A percentile compares a stretch with the other conserved stretches of the same genome.
Evolutionary conservation across 53 echinoderm and acorn worm species (phyloP).

Genomic region (Holothuria leucospilota): DNA sequence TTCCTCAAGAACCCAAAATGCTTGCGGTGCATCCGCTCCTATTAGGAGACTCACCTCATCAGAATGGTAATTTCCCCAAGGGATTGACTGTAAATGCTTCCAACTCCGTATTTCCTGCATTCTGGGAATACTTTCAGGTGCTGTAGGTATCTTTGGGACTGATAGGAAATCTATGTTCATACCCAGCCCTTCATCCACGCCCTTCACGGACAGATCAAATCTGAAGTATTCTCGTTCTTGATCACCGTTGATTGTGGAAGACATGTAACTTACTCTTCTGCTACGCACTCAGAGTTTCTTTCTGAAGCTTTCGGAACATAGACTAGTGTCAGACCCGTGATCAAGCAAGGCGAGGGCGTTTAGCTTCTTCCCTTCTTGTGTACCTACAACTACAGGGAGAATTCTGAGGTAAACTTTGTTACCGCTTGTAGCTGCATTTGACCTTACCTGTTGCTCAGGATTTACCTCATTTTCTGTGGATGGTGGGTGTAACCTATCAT

Average conservation of each 20-base stretch:
- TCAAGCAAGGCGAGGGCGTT: conserved; percentile 52
- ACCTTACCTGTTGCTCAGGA: neutral
- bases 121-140: conserved; percentile 37
- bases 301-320: conserved; percentile 57
- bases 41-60: conserved; percentile 37
- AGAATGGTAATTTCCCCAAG: conserved; percentile 3
- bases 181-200: neutral
- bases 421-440: conserved; percentile 40
- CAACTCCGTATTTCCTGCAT: conserved; percentile 39
- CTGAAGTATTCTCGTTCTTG: conserved; percentile 20
- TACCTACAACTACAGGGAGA: conserved; percentile 44
- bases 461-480: neutral
- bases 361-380: conserved; percentile 42
- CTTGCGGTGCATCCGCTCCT: conserved; percentile 53
- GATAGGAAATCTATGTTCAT: conserved; percentile 49
- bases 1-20: conserved; percentile 59
- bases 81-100: conserved; percentile 36
- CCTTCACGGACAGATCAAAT: conserved; percentile 33
- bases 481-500: conserved; percentile 47
- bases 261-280: conserved; percentile 43
- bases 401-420: conserved; percentile 56
- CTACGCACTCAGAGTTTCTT: conserved; percentile 31
- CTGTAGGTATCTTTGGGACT: conserved; percentile 46
- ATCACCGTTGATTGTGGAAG: conserved; percentile 56
- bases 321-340: conserved; percentile 59